Percentiles rank a stretch among this genome's conserved stretches.
These are phyloP conservation scores for Pheosia tremula DNA, from an alignment of 2,888 invertebrate species.

Conservation along the genomic window DNA sequence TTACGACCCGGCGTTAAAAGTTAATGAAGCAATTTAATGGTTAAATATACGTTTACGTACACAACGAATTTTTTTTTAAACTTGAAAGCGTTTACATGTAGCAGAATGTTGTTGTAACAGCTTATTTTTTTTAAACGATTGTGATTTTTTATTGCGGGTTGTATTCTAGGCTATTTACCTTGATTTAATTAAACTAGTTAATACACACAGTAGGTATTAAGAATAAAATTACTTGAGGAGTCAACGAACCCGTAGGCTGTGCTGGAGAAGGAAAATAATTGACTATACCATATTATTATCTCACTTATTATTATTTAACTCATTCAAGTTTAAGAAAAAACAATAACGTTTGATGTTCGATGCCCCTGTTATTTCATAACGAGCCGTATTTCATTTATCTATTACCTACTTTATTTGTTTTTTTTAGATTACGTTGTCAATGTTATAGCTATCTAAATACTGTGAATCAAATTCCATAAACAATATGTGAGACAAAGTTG, in stretches of 20 bases:
- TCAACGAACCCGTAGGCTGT: not conserved
- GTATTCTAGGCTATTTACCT: too few species aligned
- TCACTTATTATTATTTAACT: constrained; percentile 14
- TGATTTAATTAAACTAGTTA: too few species aligned
- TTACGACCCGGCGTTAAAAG: not conserved
- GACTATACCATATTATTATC: not conserved
- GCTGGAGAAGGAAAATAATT: not conserved
- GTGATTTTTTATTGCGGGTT: too few species aligned
- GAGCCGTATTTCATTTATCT: constrained; percentile 24
- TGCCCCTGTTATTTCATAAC: constrained; percentile 10
- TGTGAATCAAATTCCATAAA: not conserved
- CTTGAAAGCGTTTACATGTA: too few species aligned
- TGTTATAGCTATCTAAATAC: not conserved
- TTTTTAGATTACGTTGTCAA: constrained; percentile 9
- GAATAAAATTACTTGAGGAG: not conserved
- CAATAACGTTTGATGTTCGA: constrained; percentile 8
- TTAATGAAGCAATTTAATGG: not conserved
- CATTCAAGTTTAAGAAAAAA: constrained; percentile 12
- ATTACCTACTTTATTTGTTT: constrained; percentile 14
- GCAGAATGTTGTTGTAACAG: too few species aligned
- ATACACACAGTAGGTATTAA: not conserved
- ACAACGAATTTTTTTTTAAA: too few species aligned
- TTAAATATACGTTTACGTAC: not conserved
- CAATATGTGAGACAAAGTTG: not conserved
- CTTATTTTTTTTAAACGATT: too few species aligned